Conservation (phyloP, 2,888 invertebrate genomes). For the Metellina segmentata region DNA sequence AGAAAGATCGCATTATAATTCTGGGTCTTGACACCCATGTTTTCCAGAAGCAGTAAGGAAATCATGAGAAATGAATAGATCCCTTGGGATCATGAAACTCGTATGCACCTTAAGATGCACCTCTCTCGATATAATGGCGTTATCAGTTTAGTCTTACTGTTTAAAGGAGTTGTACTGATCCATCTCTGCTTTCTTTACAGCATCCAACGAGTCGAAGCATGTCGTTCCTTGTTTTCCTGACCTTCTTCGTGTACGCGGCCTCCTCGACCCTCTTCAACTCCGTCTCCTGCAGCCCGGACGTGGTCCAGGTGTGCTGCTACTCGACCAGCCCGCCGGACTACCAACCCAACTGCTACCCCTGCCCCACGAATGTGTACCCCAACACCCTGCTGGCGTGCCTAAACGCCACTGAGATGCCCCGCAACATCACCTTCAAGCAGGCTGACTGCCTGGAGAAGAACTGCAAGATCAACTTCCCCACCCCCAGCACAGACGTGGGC, state of each 20-base stretch:
- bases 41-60: too few species aligned
- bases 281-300: not conserved
- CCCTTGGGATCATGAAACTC: too few species aligned
- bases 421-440: constrained; percentile 46
- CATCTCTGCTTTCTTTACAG: too few species aligned
- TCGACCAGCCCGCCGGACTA: constrained; percentile 30
- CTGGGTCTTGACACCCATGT: too few species aligned
- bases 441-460: constrained; percentile 60
- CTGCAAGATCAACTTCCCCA: constrained; percentile 44
- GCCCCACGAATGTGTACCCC: constrained; percentile 16
- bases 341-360: constrained; percentile 48
- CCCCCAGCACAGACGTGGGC: not conserved
- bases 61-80: too few species aligned
- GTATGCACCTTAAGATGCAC: too few species aligned
- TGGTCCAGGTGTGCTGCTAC: constrained; percentile 38
- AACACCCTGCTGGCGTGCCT: constrained; percentile 53
- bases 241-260: not conserved
- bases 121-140: too few species aligned
- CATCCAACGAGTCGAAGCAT: too few species aligned
- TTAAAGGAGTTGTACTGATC: too few species aligned
- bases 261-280: not conserved
- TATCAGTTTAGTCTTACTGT: too few species aligned
- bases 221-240: too few species aligned
- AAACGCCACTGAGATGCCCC: constrained; percentile 51
- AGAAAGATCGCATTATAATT: too few species aligned